Evolutionary conservation across 1,140 invertebrate species (phyloP), one percentile per base, ranked within the genome.

Genomic region (Ceratitis capitata): DNA sequence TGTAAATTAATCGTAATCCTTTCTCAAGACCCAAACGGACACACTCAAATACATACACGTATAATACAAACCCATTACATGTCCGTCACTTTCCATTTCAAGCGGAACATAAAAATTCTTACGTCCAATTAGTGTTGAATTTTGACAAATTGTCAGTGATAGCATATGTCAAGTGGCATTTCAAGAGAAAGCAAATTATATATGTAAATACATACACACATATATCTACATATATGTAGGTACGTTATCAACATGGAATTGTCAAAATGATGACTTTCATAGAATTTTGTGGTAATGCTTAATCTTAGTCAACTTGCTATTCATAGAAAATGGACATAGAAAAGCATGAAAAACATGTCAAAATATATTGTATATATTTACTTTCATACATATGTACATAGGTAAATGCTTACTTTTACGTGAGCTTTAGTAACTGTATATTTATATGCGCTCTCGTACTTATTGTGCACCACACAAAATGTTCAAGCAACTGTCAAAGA

Each of bases 101-200:
- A 45, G 32, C 69, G 23, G 16, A 35, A 26, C 69, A 78, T 45
- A 42, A 7, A 61, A 78, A 78, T 78, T 78, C 23, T 78, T 78
- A 78, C 69, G 69, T 78, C 69, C 69, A 78, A 78, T 78, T 78
- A 78, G 69, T 78, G 69, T 78, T 78, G 69, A 45, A 78, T 78
- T 78, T 78, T 78, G 69, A 78, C 69, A 78, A 78, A 42, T 78
- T 78, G 69, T 78, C 39, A 47, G 39, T 45, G 39, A 39, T 78
- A 78, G 39, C 69, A 78, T 78, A n/a, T 78, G 69, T 39, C 69
- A 78, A 78, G 69, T 78, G 69, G 39, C 42, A 78, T 42, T 42
- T 39, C 42, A 12, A 39, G 45, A 7, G 69, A 78, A n/a, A 47
- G 42, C 39, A 78, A 78, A 78, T 42, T 42, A 56, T 9, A 1